Evolutionary conservation across 1,140 invertebrate species (phyloP).

Genomic region (Drosophila albomicans): DNA sequence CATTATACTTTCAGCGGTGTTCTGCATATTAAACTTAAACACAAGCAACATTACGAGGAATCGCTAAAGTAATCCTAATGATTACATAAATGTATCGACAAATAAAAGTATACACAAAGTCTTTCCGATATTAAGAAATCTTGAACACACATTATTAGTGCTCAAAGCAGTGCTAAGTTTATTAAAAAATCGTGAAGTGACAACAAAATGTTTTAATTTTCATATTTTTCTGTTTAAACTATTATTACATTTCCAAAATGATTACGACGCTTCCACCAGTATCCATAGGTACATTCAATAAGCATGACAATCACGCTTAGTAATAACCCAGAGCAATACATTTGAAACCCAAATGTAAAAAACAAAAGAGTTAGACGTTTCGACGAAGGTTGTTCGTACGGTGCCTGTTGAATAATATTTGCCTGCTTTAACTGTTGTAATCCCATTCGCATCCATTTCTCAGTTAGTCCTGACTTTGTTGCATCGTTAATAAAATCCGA

Average conservation of each 20-base stretch:
- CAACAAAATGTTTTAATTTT: no score
- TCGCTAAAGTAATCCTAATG: conserved; percentile 55
- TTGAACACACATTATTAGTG: not conserved
- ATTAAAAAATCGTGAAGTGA: no score
- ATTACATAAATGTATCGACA: not conserved
- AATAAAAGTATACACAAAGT: no score
- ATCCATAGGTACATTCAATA: not conserved
- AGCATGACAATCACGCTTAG: not conserved
- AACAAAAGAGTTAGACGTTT: no score
- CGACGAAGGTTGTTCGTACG: not conserved
- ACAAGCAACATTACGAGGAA: conserved; percentile 69
- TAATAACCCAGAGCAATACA: no score
- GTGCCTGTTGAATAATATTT: not conserved
- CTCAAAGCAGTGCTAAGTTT: not conserved
- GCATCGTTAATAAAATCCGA: not conserved
- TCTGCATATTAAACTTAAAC: conserved; percentile 64
- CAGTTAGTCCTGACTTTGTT: not conserved
- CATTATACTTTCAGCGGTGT: conserved; percentile 60
- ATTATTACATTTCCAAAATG: conserved; percentile 5
- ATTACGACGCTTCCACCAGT: not conserved
- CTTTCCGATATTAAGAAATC: no score
- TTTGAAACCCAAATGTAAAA: no score
- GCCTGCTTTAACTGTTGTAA: not conserved
- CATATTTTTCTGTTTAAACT: not conserved
- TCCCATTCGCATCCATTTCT: conserved; percentile 2